Base-by-base conservation (phyloP, 2,113 vertebrate genomes). In the Erpornis zantholeuca region DNA sequence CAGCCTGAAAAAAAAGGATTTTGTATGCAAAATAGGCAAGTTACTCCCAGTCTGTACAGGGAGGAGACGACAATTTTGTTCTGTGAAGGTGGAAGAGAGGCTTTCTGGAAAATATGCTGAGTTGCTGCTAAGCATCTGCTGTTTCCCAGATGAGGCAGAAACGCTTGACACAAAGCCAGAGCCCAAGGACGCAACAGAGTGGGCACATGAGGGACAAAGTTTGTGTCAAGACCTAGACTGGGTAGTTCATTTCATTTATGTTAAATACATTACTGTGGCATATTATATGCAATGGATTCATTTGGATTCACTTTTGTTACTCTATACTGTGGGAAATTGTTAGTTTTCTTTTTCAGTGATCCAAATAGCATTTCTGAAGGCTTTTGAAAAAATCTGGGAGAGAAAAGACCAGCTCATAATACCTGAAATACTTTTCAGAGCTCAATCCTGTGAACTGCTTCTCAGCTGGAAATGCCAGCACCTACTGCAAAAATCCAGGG, bases 351-450 rank as follows among this genome's bases (percentile, higher is more conserved):
- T 61, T 72, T 25, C 53, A 57, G 50, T 50, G 21, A 45, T 66
- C 24, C 36, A 78, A 91, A 89, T 2, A 36, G 22, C 44, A 75
- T 47, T 91, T 85, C 71, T 73, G 63, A 94, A 90, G 47, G 63
- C 54, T 77, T 91, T 45, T 64, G 23, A 90, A 95, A 80, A 92
- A 69, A 69, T 33, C 12, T 50, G 21, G 6, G n/a, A 88, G 50
- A 72, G 36, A 47, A 91, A 89, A 92, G 52, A 80, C 20, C 42
- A 80, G 66, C 50, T 95, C 52, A 20, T 52, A 82, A 29, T 66
- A 93, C 38, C 82, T 81, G 75, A 94, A 95, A 91, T 88, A 80
- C 33, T 91, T 91, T 60, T 57, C 50, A 70, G 80, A 70, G 64
- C 36, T 94, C 88, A 90, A 28, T 61, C 59, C 66, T 77, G 12